phyloP scores from a whole-genome alignment of 2,888 invertebrate genomes.

The Xestoiulus laeticollis region DNA sequence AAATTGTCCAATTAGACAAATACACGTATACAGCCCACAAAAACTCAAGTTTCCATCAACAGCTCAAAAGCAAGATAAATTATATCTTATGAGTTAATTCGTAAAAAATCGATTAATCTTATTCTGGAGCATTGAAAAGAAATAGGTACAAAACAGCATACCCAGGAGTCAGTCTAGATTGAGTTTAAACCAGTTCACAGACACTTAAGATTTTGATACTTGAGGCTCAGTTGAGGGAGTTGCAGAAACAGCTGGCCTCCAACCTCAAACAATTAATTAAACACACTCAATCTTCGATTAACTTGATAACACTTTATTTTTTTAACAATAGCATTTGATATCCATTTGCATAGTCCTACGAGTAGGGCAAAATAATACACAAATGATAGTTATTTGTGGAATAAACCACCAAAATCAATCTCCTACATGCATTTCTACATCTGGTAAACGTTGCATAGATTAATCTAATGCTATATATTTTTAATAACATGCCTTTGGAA shows the following conservation, averaged over 20 bases:
- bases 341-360: background rate
- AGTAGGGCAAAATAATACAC: too few species aligned
- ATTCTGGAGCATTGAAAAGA: background rate
- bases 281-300: background rate
- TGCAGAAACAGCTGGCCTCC: background rate
- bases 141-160: background rate
- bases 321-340: background rate
- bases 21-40: background rate
- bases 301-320: background rate
- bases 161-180: background rate
- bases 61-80: background rate
- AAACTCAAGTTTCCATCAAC: background rate
- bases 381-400: too few species aligned
- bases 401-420: too few species aligned
- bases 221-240: slow-evolving; percentile 15
- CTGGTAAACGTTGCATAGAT: background rate
- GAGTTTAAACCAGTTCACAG: slow-evolving; percentile 18
- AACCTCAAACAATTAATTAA: background rate
- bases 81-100: background rate
- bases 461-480: background rate
- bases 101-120: background rate
- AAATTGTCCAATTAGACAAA: background rate
- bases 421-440: background rate
- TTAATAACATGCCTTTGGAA: background rate
- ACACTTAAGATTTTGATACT: slow-evolving; percentile 4